Evolutionary conservation across 2,113 vertebrate genomes (phyloP), one percentile per base, ranked within the genome.

Genomic region (Periophthalmodon schlosseri): DNA sequence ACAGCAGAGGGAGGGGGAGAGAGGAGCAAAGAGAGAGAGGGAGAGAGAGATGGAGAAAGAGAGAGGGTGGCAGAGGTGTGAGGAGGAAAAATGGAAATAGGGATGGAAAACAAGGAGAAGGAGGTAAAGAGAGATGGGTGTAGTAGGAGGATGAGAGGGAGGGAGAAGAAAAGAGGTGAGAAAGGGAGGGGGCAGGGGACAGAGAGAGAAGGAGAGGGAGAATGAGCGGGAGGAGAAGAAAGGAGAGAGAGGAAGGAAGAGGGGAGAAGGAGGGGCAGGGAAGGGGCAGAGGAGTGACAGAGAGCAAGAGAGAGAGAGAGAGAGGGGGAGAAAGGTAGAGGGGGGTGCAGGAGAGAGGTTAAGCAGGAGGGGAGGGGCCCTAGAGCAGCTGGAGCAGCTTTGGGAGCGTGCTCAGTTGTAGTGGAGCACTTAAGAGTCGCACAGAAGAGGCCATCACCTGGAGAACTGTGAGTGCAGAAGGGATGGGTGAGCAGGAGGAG

Each of bases 1-100:
- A 76, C 68, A 75, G 73, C 70, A 52, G 70, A 69, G 72, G 72
- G 76, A 69, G 68, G 49, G 68, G 73, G 66, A 69, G 74, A 78
- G 61, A 74, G 72, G 28, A 28, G 28, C 28, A 28, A 28, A 64
- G 34, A 56, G 64, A 73, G 28, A n/a, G 49, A 47, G 39, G 58
- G 6, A 10, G 47, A 21, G 34, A 18, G 46, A 50, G 65, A 36
- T 69, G 67, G 44, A 21, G 70, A 61, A 58, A 24, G 28, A 3
- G 54, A 56, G 10, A n/a, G n/a, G n/a, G 54, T 6, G 9, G 20
- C 8, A 21, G 24, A 50, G 21, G 36, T 10, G 7, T 13, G 63
- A 39, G 14, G 58, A 60, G 73, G 71, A 70, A 72, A 24, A 18
- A 66, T 61, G 58, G 21, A 33, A 52, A 21, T 36, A 65, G 54